Evolutionary conservation across 2,888 invertebrate species (phyloP).

Genomic region (Podotricha telesiphe): DNA sequence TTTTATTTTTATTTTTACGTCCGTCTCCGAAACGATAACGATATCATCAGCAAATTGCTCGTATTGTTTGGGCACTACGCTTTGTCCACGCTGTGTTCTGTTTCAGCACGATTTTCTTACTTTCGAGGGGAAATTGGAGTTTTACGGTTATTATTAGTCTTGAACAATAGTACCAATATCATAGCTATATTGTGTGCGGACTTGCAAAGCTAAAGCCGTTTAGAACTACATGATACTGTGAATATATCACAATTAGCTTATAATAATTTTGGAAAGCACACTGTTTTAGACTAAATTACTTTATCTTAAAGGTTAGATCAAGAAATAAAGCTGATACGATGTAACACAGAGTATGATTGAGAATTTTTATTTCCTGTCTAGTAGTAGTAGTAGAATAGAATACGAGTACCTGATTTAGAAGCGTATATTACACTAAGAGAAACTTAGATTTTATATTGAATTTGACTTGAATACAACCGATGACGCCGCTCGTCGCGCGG

Average conservation of each 20-base stretch:
- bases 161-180: not conserved
- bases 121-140: not conserved
- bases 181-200: no score
- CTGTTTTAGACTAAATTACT: no score
- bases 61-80: conserved; percentile 1
- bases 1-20: conserved; percentile 21
- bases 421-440: not conserved
- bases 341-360: no score
- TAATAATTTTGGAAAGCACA: no score
- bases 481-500: not conserved
- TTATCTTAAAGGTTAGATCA: no score
- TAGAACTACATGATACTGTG: no score
- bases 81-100: conserved; percentile 1
- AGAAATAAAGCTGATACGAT: no score
- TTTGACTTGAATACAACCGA: not conserved
- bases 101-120: not conserved
- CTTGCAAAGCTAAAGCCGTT: no score
- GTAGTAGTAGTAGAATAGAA: no score
- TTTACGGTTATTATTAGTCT: not conserved
- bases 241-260: no score
- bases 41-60: conserved; percentile 15
- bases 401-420: not conserved
- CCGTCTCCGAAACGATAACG: conserved; percentile 12
- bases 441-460: not conserved
- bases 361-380: no score